Percentiles rank a stretch among this genome's conserved stretches.
Conservation (phyloP, 1,140 invertebrate genomes). For the Latrodectus geometricus region DNA sequence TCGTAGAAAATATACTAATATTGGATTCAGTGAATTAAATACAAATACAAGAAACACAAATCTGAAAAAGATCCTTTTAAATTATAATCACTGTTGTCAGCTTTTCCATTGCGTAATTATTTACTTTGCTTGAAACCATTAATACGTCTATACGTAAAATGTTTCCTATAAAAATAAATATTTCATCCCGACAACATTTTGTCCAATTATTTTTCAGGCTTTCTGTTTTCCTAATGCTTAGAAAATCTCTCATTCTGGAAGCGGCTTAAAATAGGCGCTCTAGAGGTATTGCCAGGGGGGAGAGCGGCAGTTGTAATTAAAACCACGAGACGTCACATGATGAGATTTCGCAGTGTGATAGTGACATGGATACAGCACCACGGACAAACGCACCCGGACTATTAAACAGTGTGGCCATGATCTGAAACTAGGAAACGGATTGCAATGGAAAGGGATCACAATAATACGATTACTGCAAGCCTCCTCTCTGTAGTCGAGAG, state of each 20-base stretch:
- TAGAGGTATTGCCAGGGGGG: neutral
- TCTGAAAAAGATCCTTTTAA: too few species aligned
- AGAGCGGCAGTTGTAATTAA: slow-evolving; percentile 21
- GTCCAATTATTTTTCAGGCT: neutral
- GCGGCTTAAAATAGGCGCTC: neutral
- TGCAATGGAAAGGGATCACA: slow-evolving; percentile 24
- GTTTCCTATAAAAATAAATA: too few species aligned
- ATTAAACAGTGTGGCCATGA: slow-evolving; percentile 42
- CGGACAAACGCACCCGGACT: slow-evolving; percentile 9
- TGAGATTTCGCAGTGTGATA: slow-evolving; percentile 30
- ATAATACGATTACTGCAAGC: slow-evolving; percentile 34
- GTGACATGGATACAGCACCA: slow-evolving; percentile 21
- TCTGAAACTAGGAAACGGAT: slow-evolving; percentile 34
- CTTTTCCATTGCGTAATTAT: too few species aligned
- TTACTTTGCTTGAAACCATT: too few species aligned
- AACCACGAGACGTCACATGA: slow-evolving; percentile 45
- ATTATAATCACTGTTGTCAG: too few species aligned
- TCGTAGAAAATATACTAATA: too few species aligned
- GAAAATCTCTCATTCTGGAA: neutral
- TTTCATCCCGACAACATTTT: neutral
- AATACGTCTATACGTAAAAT: too few species aligned
- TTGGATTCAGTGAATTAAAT: too few species aligned
- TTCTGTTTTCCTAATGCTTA: too few species aligned
- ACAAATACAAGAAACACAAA: too few species aligned
- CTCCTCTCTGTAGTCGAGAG: neutral